Evolutionary conservation across 2,888 invertebrate genomes (phyloP), one percentile per base, ranked within the genome.

Genomic region (Microchrysa polita): DNA sequence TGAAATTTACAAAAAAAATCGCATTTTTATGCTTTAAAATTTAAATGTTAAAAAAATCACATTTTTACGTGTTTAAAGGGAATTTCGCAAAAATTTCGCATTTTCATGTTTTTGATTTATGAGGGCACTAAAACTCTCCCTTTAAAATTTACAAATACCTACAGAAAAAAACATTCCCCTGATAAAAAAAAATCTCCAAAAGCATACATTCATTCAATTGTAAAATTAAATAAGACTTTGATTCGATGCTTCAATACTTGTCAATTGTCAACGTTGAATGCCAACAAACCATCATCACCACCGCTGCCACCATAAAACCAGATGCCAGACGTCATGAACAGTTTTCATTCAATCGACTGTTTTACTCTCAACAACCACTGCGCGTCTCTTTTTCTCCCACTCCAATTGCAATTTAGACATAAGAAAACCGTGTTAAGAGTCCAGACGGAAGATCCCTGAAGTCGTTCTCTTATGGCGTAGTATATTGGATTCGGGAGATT

Each of bases 161-260:
- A 34, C 27, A 34, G 7, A 34, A 34, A 34, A 7, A 34, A 34
- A 34, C 65, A 22, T 5, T 22, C 55, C 4, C 5, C 10, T 18
- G 10, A 2, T n/a, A n/a, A n/a, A 55, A 20, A 55, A 55, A 55
- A 27, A 40, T 10, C 18, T 1, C 5, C 34, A 65, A 48, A 16
- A 48, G 44, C 14, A 14, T 48, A 40, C 55, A 69, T 69, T 69
- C 69, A 69, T 55, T 57, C 55, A 69, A 55, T 69, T 69, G 69
- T 69, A 40, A 69, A 69, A 69, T 69, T 69, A 69, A 69, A 69
- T 69, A 69, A 69, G 40, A 69, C 69, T 69, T 57, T 69, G 69
- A 69, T 69, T 69, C 69, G 69, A 69, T 23, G 57, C 16, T 16
- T 42, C 57, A 48, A n/a, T 65, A 48, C 22, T 65, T 65, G 65